Evolutionary conservation across 2,113 vertebrate genomes (phyloP).

Genomic region (cat (Felis catus)): F.catus_Fca126_mat1.0 CM031419.1:210651001-210651500

Average conservation of each 20-base stretch:
- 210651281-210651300: background rate
- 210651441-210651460: background rate
- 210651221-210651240: background rate
- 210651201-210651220: background rate
- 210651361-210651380: background rate
- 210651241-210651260: background rate
- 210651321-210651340: background rate
- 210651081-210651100: background rate
- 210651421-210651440: background rate
- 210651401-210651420: background rate
- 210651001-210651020: background rate
- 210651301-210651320: background rate
- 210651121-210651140: background rate
- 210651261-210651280: background rate
- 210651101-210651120: background rate
- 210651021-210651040: background rate
- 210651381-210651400: background rate
- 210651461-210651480: background rate
- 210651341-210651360: background rate
- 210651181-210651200: background rate
- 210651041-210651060: background rate
- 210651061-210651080: background rate
- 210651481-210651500: background rate
- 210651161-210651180: background rate
- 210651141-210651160: background rate